These are phyloP conservation scores for Xestobium rufovillosum DNA, from an alignment of 2,888 invertebrate genomes.

Conservation along the genomic window DNA sequence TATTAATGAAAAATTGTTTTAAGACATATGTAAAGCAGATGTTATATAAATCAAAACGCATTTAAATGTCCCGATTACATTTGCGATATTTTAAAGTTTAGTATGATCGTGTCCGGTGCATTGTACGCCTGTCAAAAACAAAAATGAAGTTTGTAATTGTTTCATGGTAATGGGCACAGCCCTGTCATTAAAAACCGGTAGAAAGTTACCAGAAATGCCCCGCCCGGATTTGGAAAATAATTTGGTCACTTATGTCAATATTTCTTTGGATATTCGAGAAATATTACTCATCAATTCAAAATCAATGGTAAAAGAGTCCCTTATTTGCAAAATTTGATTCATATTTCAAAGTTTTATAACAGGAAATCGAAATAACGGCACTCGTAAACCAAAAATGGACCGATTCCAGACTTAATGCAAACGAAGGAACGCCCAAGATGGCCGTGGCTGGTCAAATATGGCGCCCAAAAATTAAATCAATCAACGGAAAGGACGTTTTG, in stretches of 20 bases:
- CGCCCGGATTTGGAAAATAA: conserved; percentile 23
- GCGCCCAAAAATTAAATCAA: conserved; percentile 31
- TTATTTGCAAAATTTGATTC: conserved; percentile 8
- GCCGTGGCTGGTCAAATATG: conserved; percentile 32
- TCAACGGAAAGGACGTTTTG: conserved; percentile 22
- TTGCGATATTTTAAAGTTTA: too few species aligned
- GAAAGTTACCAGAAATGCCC: conserved; percentile 23
- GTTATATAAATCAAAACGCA: too few species aligned
- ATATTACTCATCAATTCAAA: conserved; percentile 21
- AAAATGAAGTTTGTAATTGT: conserved; percentile 28
- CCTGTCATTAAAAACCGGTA: conserved; percentile 23
- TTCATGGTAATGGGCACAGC: conserved; percentile 30
- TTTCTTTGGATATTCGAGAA: conserved; percentile 27
- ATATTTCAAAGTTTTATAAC: conserved; percentile 11
- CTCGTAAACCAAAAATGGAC: conserved; percentile 31
- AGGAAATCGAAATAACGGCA: conserved; percentile 26
- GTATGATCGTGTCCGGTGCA: background rate
- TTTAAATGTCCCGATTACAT: too few species aligned
- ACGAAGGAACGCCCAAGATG: conserved; percentile 27
- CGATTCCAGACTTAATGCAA: conserved; percentile 29
- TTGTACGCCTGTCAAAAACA: conserved; percentile 19
- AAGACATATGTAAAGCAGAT: too few species aligned
- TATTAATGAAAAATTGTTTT: too few species aligned
- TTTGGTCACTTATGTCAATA: conserved; percentile 25
- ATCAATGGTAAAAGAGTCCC: conserved; percentile 24